Percentiles rank a stretch among this genome's conserved stretches.
These are phyloP conservation scores for Thamnophis sirtalis DNA, from an alignment of 2,113 vertebrate species.

Conservation along the genomic window DNA sequence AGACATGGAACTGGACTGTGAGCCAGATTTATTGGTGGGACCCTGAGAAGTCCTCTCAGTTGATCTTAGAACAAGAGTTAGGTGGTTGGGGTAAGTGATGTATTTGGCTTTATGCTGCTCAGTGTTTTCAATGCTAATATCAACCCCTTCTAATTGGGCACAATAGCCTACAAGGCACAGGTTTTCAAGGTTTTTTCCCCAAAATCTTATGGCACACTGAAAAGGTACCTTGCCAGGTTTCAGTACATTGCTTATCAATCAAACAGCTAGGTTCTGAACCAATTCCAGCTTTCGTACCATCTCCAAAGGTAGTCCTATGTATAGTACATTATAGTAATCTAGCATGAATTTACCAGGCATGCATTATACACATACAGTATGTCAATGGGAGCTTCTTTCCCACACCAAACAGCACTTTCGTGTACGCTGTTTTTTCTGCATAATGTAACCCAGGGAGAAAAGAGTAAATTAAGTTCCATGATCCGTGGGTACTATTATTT, in stretches of 20 bases:
- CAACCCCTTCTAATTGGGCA: neutral
- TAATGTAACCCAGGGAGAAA: neutral
- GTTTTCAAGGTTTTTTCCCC: neutral
- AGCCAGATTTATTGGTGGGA: neutral
- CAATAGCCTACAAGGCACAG: neutral
- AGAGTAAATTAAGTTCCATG: neutral
- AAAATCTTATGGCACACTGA: neutral
- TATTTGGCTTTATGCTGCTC: neutral
- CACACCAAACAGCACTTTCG: neutral
- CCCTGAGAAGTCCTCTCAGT: neutral
- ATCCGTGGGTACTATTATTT: neutral
- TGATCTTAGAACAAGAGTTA: neutral
- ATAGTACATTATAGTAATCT: neutral
- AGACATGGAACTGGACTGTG: neutral
- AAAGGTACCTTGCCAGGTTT: neutral
- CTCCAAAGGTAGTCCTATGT: neutral
- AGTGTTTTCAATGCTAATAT: neutral
- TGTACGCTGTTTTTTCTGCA: neutral
- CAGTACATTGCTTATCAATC: neutral
- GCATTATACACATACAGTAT: neutral
- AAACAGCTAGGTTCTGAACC: neutral
- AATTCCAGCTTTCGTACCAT: neutral
- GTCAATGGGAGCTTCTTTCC: neutral
- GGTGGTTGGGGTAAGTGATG: neutral
- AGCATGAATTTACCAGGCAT: neutral